phyloP scores from a whole-genome alignment of 2,797 vertebrate species.

The Sebastiscus tertius region DNA sequence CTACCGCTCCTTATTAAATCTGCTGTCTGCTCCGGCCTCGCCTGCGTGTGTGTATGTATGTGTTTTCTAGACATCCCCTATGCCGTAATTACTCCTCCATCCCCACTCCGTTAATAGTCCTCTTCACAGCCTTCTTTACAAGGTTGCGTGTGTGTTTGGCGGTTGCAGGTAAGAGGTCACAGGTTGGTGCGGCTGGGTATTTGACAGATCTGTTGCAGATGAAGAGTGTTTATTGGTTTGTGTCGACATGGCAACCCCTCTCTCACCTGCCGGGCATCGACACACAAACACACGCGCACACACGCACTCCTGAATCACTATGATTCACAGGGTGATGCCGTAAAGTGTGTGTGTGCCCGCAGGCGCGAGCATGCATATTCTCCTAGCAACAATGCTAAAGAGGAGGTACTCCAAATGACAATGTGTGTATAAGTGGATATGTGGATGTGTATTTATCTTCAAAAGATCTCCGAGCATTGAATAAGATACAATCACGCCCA shows the following conservation, averaged over 20 bases:
- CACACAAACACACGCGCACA: not conserved
- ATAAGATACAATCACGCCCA: conserved; percentile 68
- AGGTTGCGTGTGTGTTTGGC: conserved; percentile 34
- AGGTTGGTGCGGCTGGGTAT: conserved; percentile 53
- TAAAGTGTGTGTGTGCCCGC: conserved; percentile 10
- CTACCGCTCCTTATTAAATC: conserved; percentile 74
- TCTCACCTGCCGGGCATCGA: conserved; percentile 53
- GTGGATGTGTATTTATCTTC: conserved; percentile 57
- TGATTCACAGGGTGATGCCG: conserved; percentile 53
- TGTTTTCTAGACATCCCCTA: conserved; percentile 43
- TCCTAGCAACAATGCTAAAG: conserved; percentile 44
- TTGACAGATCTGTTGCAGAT: conserved; percentile 71
- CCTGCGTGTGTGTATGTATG: conserved; percentile 30
- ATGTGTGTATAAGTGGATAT: conserved; percentile 47
- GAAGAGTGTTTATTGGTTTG: conserved; percentile 73
- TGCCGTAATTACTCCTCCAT: conserved; percentile 55
- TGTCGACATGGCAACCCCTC: conserved; percentile 71
- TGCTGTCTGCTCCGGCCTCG: conserved; percentile 53
- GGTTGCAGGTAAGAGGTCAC: conserved; percentile 53
- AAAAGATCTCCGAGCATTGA: conserved; percentile 59
- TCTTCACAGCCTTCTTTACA: conserved; percentile 56
- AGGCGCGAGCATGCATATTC: not conserved
- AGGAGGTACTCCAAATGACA: conserved; percentile 34
- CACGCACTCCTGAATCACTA: conserved; percentile 40
- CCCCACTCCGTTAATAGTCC: conserved; percentile 46